Evolutionary conservation across 2,113 vertebrate species (phyloP).

Genomic region (Bubo blakistoni): DNA sequence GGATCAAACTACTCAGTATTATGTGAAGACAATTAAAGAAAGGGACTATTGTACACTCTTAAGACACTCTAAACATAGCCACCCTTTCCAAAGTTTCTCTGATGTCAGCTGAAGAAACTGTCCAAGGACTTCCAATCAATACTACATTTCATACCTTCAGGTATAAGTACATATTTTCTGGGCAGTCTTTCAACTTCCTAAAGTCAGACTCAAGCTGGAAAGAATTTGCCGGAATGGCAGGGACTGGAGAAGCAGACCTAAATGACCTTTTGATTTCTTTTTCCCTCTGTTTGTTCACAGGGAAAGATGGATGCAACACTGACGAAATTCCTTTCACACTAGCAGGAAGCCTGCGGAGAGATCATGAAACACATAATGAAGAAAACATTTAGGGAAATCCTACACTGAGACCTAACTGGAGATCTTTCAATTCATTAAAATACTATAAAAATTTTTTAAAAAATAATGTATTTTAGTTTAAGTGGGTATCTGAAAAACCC

Average conservation of each 20-base stretch:
- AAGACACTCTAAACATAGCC: background rate
- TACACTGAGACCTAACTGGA: background rate
- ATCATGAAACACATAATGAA: background rate
- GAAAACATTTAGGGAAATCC: background rate
- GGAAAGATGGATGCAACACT: background rate
- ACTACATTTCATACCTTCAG: conserved; percentile 78
- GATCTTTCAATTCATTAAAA: background rate
- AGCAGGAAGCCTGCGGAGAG: conserved; percentile 27
- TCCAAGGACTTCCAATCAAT: background rate
- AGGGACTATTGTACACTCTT: background rate
- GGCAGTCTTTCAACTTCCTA: conserved; percentile 81
- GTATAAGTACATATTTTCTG: conserved; percentile 83
- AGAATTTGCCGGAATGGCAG: conserved; percentile 83
- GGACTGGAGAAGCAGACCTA: conserved; percentile 48
- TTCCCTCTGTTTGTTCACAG: conserved; percentile 24
- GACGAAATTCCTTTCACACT: conserved; percentile 10
- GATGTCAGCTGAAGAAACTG: background rate
- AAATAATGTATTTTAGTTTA: background rate
- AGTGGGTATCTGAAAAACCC: background rate
- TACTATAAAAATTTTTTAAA: fast-evolving
- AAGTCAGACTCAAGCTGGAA: conserved; percentile 94
- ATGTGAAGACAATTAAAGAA: background rate
- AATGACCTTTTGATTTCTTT: background rate
- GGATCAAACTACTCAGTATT: background rate
- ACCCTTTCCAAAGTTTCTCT: background rate